phyloP scores from a whole-genome alignment of 2,797 vertebrate genomes.

The Lycodopsis pacificus region DNA sequence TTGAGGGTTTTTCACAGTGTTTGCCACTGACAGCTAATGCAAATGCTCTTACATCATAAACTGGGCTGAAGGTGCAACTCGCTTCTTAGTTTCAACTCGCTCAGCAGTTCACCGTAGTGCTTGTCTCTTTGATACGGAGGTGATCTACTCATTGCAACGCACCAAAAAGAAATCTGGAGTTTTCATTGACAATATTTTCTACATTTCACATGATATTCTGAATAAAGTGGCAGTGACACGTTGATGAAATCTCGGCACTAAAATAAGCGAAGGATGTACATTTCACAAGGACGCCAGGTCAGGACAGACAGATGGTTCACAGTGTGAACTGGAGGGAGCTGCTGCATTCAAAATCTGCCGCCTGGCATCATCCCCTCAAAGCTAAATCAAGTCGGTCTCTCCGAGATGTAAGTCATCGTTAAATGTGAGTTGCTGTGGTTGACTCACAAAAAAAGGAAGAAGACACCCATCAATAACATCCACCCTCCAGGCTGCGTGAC shows the following conservation, averaged over 20 bases:
- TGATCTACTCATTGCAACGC: background rate
- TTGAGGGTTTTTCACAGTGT: background rate
- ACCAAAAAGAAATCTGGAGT: background rate
- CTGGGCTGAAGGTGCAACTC: background rate
- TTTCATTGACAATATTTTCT: background rate
- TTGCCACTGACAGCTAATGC: conserved; percentile 7
- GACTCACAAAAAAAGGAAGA: conserved; percentile 43
- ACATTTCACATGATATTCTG: background rate
- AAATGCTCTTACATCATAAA: conserved; percentile 20
- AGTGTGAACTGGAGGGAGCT: conserved; percentile 57
- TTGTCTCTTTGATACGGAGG: conserved; percentile 11
- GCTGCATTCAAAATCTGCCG: conserved; percentile 35
- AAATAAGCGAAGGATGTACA: conserved; percentile 48
- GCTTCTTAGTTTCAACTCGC: conserved; percentile 14
- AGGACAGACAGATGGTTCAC: conserved; percentile 66
- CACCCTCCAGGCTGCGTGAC: conserved; percentile 56
- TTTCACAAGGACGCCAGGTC: conserved; percentile 48
- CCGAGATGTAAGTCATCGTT: conserved; percentile 46
- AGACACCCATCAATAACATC: conserved; percentile 66
- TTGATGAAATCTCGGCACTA: conserved; percentile 12
- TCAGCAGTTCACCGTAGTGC: background rate
- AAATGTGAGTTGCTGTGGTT: conserved; percentile 32
- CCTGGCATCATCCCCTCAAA: conserved; percentile 29
- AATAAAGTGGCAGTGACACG: background rate
- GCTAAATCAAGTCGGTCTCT: conserved; percentile 38